Conservation (phyloP, 2,797 vertebrate species). For the Pseudotriccus pelzelni region DNA sequence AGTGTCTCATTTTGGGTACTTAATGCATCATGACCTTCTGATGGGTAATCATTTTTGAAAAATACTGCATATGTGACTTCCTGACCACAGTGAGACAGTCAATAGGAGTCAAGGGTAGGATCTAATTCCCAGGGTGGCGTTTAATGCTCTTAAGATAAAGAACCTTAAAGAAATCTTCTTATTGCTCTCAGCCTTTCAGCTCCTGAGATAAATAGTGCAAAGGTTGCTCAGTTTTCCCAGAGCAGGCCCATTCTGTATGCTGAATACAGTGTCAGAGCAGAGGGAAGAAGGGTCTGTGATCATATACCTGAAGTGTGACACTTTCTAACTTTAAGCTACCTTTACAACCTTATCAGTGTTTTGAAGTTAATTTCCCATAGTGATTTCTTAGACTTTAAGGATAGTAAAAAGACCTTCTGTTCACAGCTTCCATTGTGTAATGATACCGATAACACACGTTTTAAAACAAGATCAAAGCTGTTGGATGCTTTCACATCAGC, state of each 20-base stretch:
- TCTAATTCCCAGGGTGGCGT: neutral
- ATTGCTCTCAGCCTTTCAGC: neutral
- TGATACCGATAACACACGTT: neutral
- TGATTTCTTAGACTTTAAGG: neutral
- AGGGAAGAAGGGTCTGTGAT: neutral
- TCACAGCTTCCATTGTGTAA: neutral
- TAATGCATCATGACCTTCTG: neutral
- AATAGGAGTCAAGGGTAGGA: neutral
- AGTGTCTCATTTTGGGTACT: neutral
- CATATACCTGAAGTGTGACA: neutral
- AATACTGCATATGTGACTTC: neutral
- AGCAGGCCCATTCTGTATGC: fast-evolving
- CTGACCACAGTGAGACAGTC: neutral
- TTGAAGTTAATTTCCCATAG: neutral
- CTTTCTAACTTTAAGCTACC: neutral
- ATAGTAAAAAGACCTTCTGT: neutral
- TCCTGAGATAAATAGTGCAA: neutral
- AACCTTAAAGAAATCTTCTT: conserved; percentile 23
- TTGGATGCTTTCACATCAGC: neutral
- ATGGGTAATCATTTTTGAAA: neutral
- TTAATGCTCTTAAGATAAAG: conserved; percentile 41
- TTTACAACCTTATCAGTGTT: neutral
- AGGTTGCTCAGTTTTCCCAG: neutral
- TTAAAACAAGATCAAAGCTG: neutral
- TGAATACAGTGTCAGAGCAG: neutral